A percentile compares a stretch with the other conserved stretches of the same genome.
These are phyloP conservation scores for Teleopsis dalmanni DNA, from an alignment of 1,140 invertebrate genomes.

Conservation along the genomic window DNA sequence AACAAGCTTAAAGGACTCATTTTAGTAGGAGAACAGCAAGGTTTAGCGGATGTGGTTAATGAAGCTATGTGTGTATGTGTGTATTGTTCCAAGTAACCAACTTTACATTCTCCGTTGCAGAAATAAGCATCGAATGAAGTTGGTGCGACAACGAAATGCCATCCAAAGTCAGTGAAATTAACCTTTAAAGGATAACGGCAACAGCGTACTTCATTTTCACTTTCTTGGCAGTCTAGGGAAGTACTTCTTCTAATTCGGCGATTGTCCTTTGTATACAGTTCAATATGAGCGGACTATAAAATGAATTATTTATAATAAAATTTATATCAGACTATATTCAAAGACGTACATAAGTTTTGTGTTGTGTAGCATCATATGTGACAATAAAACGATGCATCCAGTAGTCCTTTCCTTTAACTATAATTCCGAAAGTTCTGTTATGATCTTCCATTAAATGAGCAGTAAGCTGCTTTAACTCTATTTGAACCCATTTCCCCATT, in stretches of 20 bases:
- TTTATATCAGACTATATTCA: too few species aligned
- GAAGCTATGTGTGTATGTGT: constrained; percentile 91
- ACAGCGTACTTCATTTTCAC: constrained; percentile 65
- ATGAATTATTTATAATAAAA: too few species aligned
- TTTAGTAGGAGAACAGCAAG: constrained; percentile 84
- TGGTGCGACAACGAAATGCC: constrained; percentile 98
- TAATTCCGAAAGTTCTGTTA: too few species aligned
- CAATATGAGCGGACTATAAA: constrained; percentile 75
- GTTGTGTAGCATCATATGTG: too few species aligned
- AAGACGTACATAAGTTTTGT: too few species aligned
- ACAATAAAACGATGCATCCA: too few species aligned
- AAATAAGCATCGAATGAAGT: constrained; percentile 93
- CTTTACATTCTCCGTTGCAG: constrained; percentile 91
- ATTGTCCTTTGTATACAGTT: constrained; percentile 61
- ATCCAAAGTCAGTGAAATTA: constrained; percentile 93
- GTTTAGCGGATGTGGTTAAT: constrained; percentile 61
- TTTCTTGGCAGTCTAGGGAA: constrained; percentile 35
- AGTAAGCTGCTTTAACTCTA: too few species aligned
- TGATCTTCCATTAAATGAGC: too few species aligned
- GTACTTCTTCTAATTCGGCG: constrained; percentile 58
- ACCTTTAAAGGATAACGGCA: constrained; percentile 88
- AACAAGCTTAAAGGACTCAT: constrained; percentile 87
- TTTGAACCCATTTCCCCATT: too few species aligned
- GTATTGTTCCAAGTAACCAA: constrained; percentile 80
- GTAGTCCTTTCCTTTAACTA: too few species aligned